These are phyloP conservation scores for Bombus sibiricus DNA, from an alignment of 1,140 invertebrate genomes.

Conservation along the genomic window DNA sequence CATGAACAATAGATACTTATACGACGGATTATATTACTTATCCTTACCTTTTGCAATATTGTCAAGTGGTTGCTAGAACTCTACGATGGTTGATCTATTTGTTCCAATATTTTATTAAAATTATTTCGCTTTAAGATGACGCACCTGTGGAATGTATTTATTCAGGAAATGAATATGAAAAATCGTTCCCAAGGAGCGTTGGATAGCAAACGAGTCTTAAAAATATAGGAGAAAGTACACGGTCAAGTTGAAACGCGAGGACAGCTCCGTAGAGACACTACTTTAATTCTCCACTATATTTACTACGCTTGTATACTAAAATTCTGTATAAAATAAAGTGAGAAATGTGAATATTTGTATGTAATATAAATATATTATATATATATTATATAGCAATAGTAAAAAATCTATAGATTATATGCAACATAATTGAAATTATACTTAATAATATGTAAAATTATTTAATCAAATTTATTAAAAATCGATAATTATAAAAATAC, in stretches of 20 bases:
- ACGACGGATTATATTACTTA: not conserved
- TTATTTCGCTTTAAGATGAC: not conserved
- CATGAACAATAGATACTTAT: not conserved
- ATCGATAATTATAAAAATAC: not conserved
- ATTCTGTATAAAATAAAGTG: not conserved
- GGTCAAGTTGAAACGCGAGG: slow-evolving; percentile 21
- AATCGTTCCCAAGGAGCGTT: not conserved
- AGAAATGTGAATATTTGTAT: not conserved
- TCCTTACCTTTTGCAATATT: not conserved
- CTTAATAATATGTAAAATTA: not conserved
- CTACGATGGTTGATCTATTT: not conserved
- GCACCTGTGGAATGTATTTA: not conserved
- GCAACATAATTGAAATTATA: not conserved
- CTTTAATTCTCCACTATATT: not conserved
- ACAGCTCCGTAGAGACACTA: not conserved
- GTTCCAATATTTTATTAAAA: not conserved
- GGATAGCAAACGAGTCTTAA: not conserved
- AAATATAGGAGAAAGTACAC: slow-evolving; percentile 26
- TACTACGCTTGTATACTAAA: not conserved
- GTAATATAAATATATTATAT: not conserved
- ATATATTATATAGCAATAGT: not conserved
- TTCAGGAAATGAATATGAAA: not conserved
- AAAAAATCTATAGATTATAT: not conserved
- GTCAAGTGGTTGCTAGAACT: not conserved
- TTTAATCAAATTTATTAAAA: not conserved